These are phyloP conservation scores for Myzus persicae DNA, from an alignment of 1,140 invertebrate species.

Conservation along the genomic window DNA sequence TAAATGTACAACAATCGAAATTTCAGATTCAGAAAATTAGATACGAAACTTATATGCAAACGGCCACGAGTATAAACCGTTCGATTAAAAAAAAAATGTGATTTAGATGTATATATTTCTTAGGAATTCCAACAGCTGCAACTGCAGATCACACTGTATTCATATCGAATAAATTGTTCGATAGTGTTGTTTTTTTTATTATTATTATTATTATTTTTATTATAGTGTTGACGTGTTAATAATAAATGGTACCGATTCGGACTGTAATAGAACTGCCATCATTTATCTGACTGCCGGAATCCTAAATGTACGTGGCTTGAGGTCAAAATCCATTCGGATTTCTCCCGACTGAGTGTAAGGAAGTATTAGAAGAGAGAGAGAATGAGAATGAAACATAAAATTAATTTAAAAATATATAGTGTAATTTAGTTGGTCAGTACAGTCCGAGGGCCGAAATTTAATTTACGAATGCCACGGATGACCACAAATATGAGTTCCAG, in stretches of 20 bases:
- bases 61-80: not conserved
- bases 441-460: not conserved
- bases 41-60: not conserved
- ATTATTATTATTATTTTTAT: not conserved
- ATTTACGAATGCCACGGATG: not conserved
- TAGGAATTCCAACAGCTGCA: not conserved
- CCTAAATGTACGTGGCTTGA: not conserved
- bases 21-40: not conserved
- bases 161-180: not conserved
- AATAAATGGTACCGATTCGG: constrained; percentile 9
- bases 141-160: not conserved
- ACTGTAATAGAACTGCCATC: not conserved
- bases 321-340: not conserved
- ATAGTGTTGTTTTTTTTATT: not conserved
- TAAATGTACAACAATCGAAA: constrained; percentile 37
- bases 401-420: not conserved
- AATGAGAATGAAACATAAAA: not conserved
- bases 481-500: not conserved
- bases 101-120: not conserved
- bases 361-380: not conserved
- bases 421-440: not conserved
- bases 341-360: not conserved
- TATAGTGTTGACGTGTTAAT: constrained; percentile 17
- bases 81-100: not conserved
- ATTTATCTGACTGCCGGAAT: constrained; percentile 17